phyloP scores from a whole-genome alignment of 2,113 vertebrate genomes.

The Chamaea fasciata region DNA sequence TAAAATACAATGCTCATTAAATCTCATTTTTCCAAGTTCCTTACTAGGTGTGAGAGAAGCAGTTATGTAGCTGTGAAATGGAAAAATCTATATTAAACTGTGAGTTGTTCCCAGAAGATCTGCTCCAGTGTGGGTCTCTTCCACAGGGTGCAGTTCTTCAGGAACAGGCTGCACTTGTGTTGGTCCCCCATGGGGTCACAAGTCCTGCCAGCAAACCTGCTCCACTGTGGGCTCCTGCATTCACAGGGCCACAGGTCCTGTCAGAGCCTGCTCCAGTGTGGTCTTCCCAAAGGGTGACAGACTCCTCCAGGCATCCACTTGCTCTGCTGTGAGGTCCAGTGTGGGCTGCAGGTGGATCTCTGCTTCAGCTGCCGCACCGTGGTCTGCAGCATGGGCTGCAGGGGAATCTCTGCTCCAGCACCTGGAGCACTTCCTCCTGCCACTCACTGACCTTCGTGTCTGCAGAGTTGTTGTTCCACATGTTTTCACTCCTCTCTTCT shows the following conservation, averaged over 20 bases:
- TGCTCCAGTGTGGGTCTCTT: neutral
- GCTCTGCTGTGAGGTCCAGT: neutral
- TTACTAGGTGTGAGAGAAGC: neutral
- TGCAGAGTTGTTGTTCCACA: neutral
- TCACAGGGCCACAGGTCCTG: neutral
- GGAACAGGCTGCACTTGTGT: neutral
- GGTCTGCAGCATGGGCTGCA: neutral
- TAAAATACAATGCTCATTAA: neutral
- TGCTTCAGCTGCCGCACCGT: neutral
- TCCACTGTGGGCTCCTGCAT: neutral
- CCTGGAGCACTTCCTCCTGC: neutral
- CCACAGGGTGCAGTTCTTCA: neutral
- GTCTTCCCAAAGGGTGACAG: neutral
- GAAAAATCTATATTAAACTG: neutral
- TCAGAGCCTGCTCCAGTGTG: neutral
- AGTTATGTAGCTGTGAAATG: neutral
- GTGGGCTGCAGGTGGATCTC: neutral
- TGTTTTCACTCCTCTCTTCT: neutral
- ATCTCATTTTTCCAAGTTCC: neutral
- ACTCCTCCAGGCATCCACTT: neutral
- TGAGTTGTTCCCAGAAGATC: neutral
- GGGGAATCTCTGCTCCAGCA: neutral
- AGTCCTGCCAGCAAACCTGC: neutral
- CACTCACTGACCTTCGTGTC: neutral
- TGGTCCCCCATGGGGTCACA: neutral